Base-by-base conservation (phyloP, 2,113 vertebrate genomes). In the Gavialis gangeticus region DNA sequence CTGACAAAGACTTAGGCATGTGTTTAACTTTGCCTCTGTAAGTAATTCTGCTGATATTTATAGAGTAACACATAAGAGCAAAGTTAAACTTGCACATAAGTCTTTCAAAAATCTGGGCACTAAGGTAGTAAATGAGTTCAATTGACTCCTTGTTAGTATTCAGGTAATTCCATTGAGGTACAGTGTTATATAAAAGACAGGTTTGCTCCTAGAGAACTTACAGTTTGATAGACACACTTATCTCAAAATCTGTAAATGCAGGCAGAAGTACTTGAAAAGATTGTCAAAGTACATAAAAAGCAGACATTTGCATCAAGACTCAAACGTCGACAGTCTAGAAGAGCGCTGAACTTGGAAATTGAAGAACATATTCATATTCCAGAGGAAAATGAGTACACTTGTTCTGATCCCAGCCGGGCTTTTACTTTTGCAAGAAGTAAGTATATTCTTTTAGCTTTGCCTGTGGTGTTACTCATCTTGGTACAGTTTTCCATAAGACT, bases 281-380 rank as follows among this genome's bases (percentile, higher is more conserved):
- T 7, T 30, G 57, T 91, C 82, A 97, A 97, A 63, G 16, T 96
- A 12, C 6, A 25, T 57, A 82, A 97, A 62, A 97, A 95, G 77
- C 91, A 88, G 1, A 97, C 88, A 1, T 73, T 94, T 93, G 76
- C 88, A 3, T 89, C 93, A 55, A 94, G 95, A 79, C 95, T 87
- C 81, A 97, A 96, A 95, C 92, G 60, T 60, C 93, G 92, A 76
- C 64, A 63, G 7, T 27, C 87, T 46, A 3, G n/a, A 46, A 90
- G 60, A 80, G 56, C 90, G 6, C 27, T 69, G 14, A 79, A 80
- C 34, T 58, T 76, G 78, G 86, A n/a, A 22, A 17, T 58, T 67
- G 63, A 95, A 92, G 87, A 60, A 84, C 28, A 28, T 19, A 77
- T 34, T 79, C 2, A 71, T 34, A 67, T 12, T 37, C 56, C n/a